Base-by-base conservation (phyloP, 2,888 invertebrate genomes). In the Ectobius pallidus region DNA sequence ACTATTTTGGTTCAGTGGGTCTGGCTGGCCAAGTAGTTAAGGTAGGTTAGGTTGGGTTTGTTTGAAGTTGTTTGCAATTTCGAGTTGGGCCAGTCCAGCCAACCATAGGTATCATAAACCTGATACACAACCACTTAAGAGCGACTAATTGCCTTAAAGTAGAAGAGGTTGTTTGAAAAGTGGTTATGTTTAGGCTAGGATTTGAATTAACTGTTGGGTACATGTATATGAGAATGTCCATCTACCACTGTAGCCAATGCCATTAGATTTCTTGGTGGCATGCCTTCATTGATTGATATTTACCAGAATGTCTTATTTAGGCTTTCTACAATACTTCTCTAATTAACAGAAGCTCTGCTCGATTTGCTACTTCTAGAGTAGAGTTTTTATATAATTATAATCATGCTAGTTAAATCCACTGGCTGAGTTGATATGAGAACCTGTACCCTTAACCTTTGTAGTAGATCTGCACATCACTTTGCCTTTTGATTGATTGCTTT, bases 181-280 rank as follows among this genome's bases (percentile, higher is more conserved):
- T 73, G 73, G 70, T 69, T 72, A 55, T 46, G 69, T 69, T 74
- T 72, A 69, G 65, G 63, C 61, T 74, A 70, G 74, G 70, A 67
- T 74, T 74, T 69, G 25, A 20, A 62, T 55, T 34, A 11, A 44
- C 20, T 71, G 27, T 46, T 65, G 46, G 52, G 49, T 46, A 46
- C 16, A 25, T 49, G 72, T 72, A 70, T 69, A 69, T 62, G 69
- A 62, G 71, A 74, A 72, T 74, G 74, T 76, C 76, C 75, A 76
- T 76, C 76, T 76, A 76, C 76, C 76, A 75, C 70, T 75, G 75
- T 76, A 76, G 76, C 76, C 76, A 76, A 75, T 76, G 76, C 75
- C 74, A 68, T 69, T 77, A 76, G 77, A 76, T 90, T 89, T 90
- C 90, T 90, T 90, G 90, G 90, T 89, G 89, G 90, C 89, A 90